A percentile compares a stretch with the other conserved stretches of the same genome.
phyloP scores from a whole-genome alignment of 2,113 vertebrate species.

The Microtus oregoni region DNA sequence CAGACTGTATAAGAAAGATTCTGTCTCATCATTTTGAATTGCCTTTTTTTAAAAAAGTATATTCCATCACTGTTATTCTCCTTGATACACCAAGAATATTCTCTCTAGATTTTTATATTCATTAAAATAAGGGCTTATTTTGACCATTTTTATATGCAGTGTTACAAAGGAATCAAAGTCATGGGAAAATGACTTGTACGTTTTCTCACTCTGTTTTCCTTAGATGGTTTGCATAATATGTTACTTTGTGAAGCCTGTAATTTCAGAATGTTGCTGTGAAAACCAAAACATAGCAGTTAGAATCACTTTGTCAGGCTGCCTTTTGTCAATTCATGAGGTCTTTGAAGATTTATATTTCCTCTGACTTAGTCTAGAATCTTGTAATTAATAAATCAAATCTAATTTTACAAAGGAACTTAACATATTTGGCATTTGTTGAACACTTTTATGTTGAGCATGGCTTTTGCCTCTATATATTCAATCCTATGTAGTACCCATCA shows the following conservation, averaged over 20 bases:
- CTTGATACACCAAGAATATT: neutral
- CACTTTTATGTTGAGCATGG: neutral
- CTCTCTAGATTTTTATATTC: neutral
- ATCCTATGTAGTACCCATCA: neutral
- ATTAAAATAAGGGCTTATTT: slow-evolving; percentile 36
- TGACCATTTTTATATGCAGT: slow-evolving; percentile 30
- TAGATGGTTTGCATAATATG: neutral
- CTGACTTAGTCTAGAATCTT: neutral
- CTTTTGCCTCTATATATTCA: neutral
- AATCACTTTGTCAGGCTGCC: slow-evolving; percentile 4
- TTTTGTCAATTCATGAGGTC: slow-evolving; percentile 24
- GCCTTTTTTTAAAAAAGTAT: neutral
- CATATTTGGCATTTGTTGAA: neutral
- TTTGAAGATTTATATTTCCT: slow-evolving; percentile 28
- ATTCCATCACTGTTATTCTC: neutral
- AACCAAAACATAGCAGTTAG: slow-evolving; percentile 36
- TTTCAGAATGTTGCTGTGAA: slow-evolving; percentile 44
- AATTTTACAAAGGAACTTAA: slow-evolving; percentile 35
- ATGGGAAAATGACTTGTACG: neutral
- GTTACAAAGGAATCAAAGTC: slow-evolving; percentile 36
- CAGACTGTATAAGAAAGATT: neutral
- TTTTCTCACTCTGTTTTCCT: slow-evolving; percentile 9
- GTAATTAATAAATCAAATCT: slow-evolving; percentile 45
- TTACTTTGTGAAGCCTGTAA: slow-evolving; percentile 1
- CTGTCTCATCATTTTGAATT: neutral